A percentile compares a stretch with the other conserved stretches of the same genome.
Conservation (phyloP, 2,888 invertebrate genomes). For the Cephus nigrinus region DNA sequence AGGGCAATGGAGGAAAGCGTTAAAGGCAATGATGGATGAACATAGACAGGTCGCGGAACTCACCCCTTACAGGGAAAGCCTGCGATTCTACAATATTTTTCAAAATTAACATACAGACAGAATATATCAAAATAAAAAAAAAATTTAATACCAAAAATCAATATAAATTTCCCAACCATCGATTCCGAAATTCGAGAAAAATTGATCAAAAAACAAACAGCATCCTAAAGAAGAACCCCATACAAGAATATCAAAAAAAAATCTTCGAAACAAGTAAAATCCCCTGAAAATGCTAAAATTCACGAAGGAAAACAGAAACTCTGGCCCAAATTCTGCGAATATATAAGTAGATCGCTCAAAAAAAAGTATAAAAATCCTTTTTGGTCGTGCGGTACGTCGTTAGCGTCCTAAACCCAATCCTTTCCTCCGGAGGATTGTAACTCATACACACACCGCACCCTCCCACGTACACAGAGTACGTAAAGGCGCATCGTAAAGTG, state of each 20-base stretch:
- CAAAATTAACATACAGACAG: conserved; percentile 17
- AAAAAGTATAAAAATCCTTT: not conserved
- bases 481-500: not conserved
- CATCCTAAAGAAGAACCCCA: too few relatives aligned
- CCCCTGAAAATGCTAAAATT: too few relatives aligned
- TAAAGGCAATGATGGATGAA: conserved; percentile 56
- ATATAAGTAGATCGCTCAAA: not conserved
- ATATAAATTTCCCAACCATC: not conserved
- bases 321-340: not conserved
- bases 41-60: conserved; percentile 44
- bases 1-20: conserved; percentile 31
- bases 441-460: not conserved
- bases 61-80: conserved; percentile 27
- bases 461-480: not conserved
- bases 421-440: not conserved
- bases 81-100: conserved; percentile 34
- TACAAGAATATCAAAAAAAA: too few relatives aligned
- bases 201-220: too few relatives aligned
- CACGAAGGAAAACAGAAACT: not conserved
- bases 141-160: not conserved
- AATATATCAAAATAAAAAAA: not conserved
- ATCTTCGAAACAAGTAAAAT: too few relatives aligned
- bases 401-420: not conserved
- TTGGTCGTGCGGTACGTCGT: not conserved
- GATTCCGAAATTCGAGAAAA: too few relatives aligned